Conservation (phyloP, 2,797 vertebrate species). For the Scleropages formosus region DNA sequence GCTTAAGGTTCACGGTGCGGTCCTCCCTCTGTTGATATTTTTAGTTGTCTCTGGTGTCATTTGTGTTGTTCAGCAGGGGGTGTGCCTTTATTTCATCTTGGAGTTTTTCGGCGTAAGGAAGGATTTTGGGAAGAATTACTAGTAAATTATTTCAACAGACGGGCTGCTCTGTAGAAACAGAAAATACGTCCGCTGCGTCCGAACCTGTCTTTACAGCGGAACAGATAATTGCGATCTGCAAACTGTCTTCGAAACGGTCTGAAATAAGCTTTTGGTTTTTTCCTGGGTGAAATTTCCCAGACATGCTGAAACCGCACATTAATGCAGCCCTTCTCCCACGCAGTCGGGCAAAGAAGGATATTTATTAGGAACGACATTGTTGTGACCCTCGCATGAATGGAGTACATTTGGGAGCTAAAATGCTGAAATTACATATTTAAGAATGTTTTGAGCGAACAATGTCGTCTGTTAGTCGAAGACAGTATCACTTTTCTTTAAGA, state of each 20-base stretch:
- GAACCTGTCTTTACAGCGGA: neutral
- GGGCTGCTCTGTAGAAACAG: neutral
- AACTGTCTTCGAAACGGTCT: neutral
- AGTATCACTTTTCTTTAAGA: constrained; percentile 3
- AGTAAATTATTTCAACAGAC: neutral
- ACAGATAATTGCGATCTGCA: constrained; percentile 11
- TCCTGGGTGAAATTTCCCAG: constrained; percentile 19
- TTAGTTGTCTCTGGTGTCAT: neutral
- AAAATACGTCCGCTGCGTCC: neutral
- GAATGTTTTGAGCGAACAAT: constrained; percentile 6
- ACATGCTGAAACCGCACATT: constrained; percentile 20
- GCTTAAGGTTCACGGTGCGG: too few relatives aligned
- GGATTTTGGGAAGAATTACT: neutral
- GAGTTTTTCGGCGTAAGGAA: neutral
- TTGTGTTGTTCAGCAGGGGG: neutral
- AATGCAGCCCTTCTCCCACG: neutral
- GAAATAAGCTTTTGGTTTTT: neutral
- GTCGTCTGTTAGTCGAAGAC: neutral
- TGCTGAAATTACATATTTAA: neutral
- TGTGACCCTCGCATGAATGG: constrained; percentile 13
- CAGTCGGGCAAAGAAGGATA: constrained; percentile 17
- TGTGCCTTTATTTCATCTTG: neutral
- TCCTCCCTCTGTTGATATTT: neutral
- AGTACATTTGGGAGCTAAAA: neutral
- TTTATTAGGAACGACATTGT: neutral